A percentile compares a stretch with the other conserved stretches of the same genome.
Evolutionary conservation across 2,888 invertebrate species (phyloP).

Genomic region (Tupiocoris notatus): DNA sequence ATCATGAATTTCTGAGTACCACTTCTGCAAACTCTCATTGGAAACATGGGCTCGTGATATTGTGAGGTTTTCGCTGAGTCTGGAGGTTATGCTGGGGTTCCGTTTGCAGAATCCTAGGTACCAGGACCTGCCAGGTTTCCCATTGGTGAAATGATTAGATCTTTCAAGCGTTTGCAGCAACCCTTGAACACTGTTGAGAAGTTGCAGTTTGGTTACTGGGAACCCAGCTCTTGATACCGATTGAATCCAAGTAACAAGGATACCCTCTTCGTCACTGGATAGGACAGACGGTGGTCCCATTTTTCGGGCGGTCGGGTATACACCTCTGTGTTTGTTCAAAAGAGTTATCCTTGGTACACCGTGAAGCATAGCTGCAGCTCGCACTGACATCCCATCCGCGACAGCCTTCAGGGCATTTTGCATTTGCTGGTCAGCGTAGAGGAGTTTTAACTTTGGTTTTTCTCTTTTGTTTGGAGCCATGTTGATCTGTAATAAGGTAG

Average conservation of each 20-base stretch:
- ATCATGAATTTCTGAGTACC: conserved; percentile 42
- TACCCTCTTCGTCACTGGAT: conserved; percentile 37
- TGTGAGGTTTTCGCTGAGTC: conserved; percentile 47
- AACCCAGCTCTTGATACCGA: conserved; percentile 40
- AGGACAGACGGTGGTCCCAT: conserved; percentile 39
- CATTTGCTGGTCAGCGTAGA: too few species aligned
- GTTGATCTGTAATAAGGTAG: too few species aligned
- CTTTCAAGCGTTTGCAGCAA: conserved; percentile 42
- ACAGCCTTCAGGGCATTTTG: conserved; percentile 8
- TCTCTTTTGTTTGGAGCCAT: too few species aligned
- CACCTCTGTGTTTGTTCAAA: conserved; percentile 4
- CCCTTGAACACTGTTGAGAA: conserved; percentile 46
- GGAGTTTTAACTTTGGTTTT: too few species aligned
- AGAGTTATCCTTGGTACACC: conserved; percentile 35
- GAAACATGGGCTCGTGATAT: too few species aligned
- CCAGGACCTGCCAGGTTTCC: conserved; percentile 47
- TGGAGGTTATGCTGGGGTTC: conserved; percentile 43
- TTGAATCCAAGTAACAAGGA: conserved; percentile 34
- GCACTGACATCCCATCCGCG: background rate
- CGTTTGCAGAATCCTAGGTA: conserved; percentile 44
- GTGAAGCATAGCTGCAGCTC: conserved; percentile 29
- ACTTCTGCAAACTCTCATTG: conserved; percentile 41
- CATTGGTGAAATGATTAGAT: conserved; percentile 46
- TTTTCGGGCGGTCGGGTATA: background rate
- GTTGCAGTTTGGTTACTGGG: conserved; percentile 43